These are phyloP conservation scores for Enteromius mattozi DNA, from an alignment of 2,797 vertebrate genomes.

Conservation along the genomic window DNA sequence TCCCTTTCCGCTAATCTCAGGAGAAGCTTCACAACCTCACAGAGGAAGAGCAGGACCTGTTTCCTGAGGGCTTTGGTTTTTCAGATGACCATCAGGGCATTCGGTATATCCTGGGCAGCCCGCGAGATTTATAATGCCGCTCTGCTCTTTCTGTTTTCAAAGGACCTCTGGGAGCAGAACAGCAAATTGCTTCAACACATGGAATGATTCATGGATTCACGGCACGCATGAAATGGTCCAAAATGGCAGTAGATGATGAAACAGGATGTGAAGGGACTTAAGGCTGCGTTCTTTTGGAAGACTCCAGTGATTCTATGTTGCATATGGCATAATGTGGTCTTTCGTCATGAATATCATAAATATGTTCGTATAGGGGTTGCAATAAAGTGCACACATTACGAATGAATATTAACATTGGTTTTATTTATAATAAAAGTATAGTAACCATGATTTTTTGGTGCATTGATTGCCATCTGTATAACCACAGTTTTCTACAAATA, in stretches of 20 bases:
- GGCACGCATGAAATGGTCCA: conserved; percentile 60
- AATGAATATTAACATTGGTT: background rate
- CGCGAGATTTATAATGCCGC: conserved; percentile 60
- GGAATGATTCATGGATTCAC: conserved; percentile 61
- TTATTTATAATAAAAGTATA: background rate
- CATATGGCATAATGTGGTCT: background rate
- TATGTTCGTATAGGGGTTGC: background rate
- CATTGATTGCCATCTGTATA: background rate
- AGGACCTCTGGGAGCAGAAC: conserved; percentile 58
- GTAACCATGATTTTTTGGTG: background rate
- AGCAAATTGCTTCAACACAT: conserved; percentile 65
- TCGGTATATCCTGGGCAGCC: conserved; percentile 51
- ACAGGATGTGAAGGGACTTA: conserved; percentile 48
- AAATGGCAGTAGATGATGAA: conserved; percentile 47
- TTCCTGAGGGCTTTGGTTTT: conserved; percentile 50
- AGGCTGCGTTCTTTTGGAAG: conserved; percentile 5
- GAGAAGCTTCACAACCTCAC: conserved; percentile 11
- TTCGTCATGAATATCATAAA: background rate
- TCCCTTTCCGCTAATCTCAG: conserved; percentile 28
- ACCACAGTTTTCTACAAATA: background rate
- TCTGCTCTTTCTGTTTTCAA: conserved; percentile 61
- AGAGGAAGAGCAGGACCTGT: conserved; percentile 53
- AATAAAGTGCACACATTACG: background rate
- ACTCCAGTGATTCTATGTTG: background rate
- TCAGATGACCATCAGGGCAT: conserved; percentile 44